A percentile compares a stretch with the other conserved stretches of the same genome.
These are phyloP conservation scores for Gallinago jamesoni DNA, from an alignment of 2,113 vertebrate genomes.

Conservation along the genomic window DNA sequence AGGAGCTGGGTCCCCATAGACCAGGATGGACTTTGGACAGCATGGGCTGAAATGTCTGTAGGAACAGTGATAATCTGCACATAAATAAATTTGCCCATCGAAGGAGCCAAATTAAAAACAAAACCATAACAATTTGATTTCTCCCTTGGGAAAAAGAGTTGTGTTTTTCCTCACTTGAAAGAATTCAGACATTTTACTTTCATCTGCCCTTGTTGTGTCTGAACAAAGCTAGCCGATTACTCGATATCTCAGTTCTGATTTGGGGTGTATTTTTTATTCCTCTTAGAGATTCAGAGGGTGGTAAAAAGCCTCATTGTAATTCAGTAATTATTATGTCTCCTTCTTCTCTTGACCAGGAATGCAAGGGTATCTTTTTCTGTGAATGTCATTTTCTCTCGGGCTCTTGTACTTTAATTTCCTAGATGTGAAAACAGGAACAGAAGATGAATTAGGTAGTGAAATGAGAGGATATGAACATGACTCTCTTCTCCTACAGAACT, in stretches of 20 bases:
- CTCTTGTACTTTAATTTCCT: constrained; percentile 68
- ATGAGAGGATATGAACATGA: background rate
- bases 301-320: constrained; percentile 56
- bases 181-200: constrained; percentile 51
- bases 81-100: background rate
- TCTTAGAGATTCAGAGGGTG: constrained; percentile 46
- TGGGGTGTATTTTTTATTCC: constrained; percentile 43
- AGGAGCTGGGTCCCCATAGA: rapidly evolving
- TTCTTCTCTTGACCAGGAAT: constrained; percentile 53
- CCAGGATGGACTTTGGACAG: background rate
- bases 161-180: constrained; percentile 37
- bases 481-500: constrained; percentile 11
- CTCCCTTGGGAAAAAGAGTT: background rate
- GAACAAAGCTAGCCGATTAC: constrained; percentile 33
- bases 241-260: constrained; percentile 38
- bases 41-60: background rate
- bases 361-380: constrained; percentile 62
- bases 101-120: constrained; percentile 28
- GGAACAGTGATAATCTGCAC: background rate
- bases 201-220: constrained; percentile 66
- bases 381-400: constrained; percentile 63
- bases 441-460: constrained; percentile 52
- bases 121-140: background rate
- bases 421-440: constrained; percentile 56
- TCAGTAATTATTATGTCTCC: constrained; percentile 63